These are phyloP conservation scores for Diadumene lineata DNA, from an alignment of 92 coral and sea anemone genomes.

Conservation along the genomic window DNA sequence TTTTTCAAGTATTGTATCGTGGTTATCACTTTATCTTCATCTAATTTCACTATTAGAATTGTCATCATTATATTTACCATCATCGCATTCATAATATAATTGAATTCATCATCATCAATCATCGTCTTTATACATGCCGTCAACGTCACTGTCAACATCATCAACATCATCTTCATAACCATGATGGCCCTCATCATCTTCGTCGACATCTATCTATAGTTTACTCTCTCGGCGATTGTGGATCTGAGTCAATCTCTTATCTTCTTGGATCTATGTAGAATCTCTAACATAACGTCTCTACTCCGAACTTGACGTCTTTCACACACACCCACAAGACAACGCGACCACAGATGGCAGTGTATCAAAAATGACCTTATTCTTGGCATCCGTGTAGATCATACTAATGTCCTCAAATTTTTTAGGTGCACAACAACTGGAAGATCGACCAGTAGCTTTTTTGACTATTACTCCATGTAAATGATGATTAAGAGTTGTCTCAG, in stretches of 20 bases:
- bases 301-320: background rate
- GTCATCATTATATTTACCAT: no score
- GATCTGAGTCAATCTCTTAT: background rate
- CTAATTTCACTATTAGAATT: no score
- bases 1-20: no score
- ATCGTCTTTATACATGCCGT: no score
- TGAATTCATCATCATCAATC: no score
- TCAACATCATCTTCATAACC: background rate
- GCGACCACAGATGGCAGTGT: conserved; percentile 48
- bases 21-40: no score
- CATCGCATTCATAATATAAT: no score
- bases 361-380: conserved; percentile 18
- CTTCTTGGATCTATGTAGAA: background rate
- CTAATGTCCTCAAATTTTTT: conserved; percentile 36
- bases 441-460: conserved; percentile 5
- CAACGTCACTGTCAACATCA: background rate
- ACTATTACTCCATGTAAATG: conserved; percentile 38
- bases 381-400: conserved; percentile 39
- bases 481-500: conserved; percentile 12
- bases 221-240: no score
- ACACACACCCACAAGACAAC: conserved; percentile 46
- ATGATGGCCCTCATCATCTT: background rate
- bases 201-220: background rate
- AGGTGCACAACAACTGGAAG: conserved; percentile 43
- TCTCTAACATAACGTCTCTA: background rate